These are phyloP conservation scores for Ciconia nigra DNA, from an alignment of 2,797 vertebrate genomes.

Conservation along the genomic window DNA sequence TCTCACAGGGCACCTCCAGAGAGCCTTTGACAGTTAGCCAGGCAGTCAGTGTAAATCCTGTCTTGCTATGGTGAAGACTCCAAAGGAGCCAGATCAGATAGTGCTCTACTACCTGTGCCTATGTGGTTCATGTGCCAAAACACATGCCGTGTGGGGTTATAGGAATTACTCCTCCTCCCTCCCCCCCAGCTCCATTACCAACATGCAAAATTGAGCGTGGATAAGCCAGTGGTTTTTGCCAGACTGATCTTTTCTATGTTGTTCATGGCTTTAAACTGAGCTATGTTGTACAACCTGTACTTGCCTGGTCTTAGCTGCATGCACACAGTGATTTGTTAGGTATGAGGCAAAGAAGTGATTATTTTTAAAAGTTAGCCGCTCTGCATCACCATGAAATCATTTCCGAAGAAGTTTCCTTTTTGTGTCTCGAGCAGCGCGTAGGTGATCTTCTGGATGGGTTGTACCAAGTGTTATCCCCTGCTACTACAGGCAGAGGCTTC, in stretches of 20 bases:
- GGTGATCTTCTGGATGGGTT: neutral
- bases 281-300: too few relatives aligned
- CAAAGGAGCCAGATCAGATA: neutral
- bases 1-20: neutral
- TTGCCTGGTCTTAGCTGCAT: too few relatives aligned
- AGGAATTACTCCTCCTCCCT: neutral
- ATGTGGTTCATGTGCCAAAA: neutral
- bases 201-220: neutral
- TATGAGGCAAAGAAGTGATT: neutral
- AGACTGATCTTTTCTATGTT: neutral
- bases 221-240: neutral
- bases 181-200: neutral
- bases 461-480: neutral
- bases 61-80: fast-evolving
- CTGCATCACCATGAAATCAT: neutral
- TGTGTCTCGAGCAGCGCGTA: neutral
- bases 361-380: neutral
- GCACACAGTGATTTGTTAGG: neutral
- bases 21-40: neutral
- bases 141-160: fast-evolving
- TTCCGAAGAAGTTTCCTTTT: neutral
- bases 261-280: neutral
- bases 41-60: neutral
- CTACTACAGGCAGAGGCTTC: neutral
- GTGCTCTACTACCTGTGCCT: neutral